These are phyloP conservation scores for Temnothorax rugatulus DNA, from an alignment of 2,888 invertebrate species.

Conservation along the genomic window DNA sequence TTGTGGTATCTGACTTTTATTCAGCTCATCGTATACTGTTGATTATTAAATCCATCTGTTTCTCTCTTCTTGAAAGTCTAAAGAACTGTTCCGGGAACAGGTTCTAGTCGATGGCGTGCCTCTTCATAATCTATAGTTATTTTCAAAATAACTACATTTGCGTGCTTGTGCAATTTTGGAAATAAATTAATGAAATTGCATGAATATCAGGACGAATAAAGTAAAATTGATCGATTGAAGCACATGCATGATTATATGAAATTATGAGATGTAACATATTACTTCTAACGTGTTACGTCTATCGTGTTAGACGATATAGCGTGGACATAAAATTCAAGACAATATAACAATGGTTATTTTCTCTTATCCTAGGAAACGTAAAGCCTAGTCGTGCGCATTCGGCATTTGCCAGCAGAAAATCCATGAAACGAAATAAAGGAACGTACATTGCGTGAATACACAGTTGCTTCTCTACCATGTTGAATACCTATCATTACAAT, in stretches of 20 bases:
- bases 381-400: not conserved
- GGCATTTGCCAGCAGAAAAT: constrained; percentile 19
- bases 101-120: not conserved
- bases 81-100: constrained; percentile 14
- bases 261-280: not conserved
- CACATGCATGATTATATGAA: not conserved
- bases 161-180: not conserved
- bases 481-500: constrained; percentile 48
- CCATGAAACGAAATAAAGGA: constrained; percentile 5
- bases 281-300: not conserved
- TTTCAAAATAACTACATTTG: not conserved
- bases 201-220: not conserved
- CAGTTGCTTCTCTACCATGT: constrained; percentile 16
- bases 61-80: constrained; percentile 9
- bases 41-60: constrained; percentile 18
- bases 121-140: not conserved
- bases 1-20: constrained; percentile 26
- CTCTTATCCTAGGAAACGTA: not conserved
- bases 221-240: not conserved
- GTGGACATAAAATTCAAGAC: not conserved
- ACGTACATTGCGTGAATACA: constrained; percentile 4
- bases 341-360: constrained; percentile 2
- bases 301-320: not conserved
- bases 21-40: constrained; percentile 10
- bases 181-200: not conserved